Percentiles rank a stretch among this genome's conserved stretches.
Conservation (phyloP, 2,113 vertebrate species). For the Semnornis frantzii region DNA sequence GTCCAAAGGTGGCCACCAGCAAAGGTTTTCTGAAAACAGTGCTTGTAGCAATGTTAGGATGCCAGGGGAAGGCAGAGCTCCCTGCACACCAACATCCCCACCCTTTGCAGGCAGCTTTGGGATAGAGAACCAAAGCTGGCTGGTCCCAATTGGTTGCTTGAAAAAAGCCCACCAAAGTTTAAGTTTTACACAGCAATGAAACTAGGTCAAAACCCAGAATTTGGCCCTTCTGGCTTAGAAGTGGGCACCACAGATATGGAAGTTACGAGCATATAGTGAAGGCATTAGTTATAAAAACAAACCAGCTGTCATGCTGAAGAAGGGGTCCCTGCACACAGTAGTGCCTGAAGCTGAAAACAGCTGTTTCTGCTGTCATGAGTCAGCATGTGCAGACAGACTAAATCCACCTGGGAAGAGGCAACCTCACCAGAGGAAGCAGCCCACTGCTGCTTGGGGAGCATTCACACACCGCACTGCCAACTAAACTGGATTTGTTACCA, state of each 20-base stretch:
- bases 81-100: accelerated
- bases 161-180: neutral
- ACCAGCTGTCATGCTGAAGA: constrained; percentile 69
- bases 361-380: constrained; percentile 69
- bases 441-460: constrained; percentile 48
- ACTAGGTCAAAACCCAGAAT: neutral
- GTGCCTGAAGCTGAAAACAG: constrained; percentile 71
- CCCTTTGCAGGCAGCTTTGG: neutral
- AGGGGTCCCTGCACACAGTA: constrained; percentile 69
- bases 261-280: constrained; percentile 63
- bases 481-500: constrained; percentile 59
- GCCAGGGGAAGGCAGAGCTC: neutral
- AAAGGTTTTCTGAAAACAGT: neutral
- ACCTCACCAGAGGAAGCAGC: constrained; percentile 66
- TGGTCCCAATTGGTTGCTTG: neutral
- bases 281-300: constrained; percentile 68
- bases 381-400: constrained; percentile 71
- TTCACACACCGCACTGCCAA: constrained; percentile 3
- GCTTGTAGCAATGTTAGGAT: accelerated
- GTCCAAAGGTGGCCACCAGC: neutral
- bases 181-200: neutral
- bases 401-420: constrained; percentile 69
- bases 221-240: constrained; percentile 8
- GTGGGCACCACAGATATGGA: constrained; percentile 46
- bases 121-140: neutral